Evolutionary conservation across 2,797 vertebrate species (phyloP), one percentile per base, ranked within the genome.

Genomic region (Amblyraja radiata): DNA sequence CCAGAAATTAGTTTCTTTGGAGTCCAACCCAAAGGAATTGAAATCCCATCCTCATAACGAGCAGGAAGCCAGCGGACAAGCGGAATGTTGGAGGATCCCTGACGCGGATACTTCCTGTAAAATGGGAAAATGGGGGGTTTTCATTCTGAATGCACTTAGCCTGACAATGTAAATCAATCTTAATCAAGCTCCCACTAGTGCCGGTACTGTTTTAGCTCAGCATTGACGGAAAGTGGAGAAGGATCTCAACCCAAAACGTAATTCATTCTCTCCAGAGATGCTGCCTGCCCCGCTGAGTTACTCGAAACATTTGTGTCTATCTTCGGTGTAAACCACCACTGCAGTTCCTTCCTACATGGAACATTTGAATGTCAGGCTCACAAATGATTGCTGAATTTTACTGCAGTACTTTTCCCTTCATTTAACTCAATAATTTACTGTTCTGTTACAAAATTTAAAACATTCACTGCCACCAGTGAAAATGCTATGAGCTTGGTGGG

Each of bases 41-140:
- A 97, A 93, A 96, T 93, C 63, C 95, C 95, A 7, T 99, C 98
- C 93, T 99, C 97, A 0, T 99, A 99, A 18, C 95, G 95, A 0
- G 98, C 97, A 0, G 97, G 96, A 71, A 99, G 96, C 98, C 97
- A 98, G 94, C 97, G 97, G 81, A 96, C 95, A 13, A 98, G 97
- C 0, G 97, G 97, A 0, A 94, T 96, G 95, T 99, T 98, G 0
- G 98, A 96, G 1, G 97, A 96, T 0, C 98, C 98, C 95, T 97
- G 96, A 0, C 94, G 94, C 0, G 98, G 96, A 81, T 95, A 94
- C 81, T 95, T 95, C 95, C 98, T 99, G 94, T 1, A 76, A 76
- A 92, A 16, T 36, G n/a, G 25, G 68, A 58, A 76, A 92, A 92
- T 68, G n/a, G 36, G 36, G 46, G 46, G 6, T 88, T 5, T 36